Evolutionary conservation across 2,797 vertebrate genomes (phyloP), one percentile per base, ranked within the genome.

Genomic region (Bucorvus abyssinicus): DNA sequence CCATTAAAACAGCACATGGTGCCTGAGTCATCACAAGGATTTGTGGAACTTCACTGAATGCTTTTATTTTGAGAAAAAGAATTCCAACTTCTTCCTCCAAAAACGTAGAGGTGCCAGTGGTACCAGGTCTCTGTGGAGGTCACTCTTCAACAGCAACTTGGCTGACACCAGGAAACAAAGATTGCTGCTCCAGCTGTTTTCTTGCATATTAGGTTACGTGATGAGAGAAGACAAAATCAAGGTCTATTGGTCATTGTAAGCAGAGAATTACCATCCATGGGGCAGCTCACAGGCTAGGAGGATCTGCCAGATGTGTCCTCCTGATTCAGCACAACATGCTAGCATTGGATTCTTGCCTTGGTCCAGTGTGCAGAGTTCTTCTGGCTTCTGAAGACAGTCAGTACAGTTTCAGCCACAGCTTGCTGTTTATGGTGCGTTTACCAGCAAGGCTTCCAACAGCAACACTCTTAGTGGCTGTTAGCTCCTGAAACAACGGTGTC

Each of bases 391-490:
- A 40, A 80, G 36, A 12, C 24, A 29, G n/a, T 10, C 70, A 23
- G 5, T 45, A 29, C 15, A 18, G 21, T 74, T 65, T 60, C 30
- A 93, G 27, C 40, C 75, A n/a, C 45, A 74, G 19, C 3, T 65
- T 4, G 57, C 27, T 0, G 0, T 30, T 78, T 22, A 4, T 17
- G 16, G 27, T 22, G 18, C 4, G 0, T 84, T 94, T 81, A 50
- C 59, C 42, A 57, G 45, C 3, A 45, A 60, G 73, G 55, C 40
- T 77, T 75, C 30, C 4, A 47, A 11, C 1, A 88, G n/a, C 63
- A 87, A 27, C 21, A 8, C 32, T 65, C 69, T n/a, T 17, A 57
- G 7, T 34, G 57, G 24, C 69, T 83, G 24, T 4, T 10, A 60
- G 61, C 30, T 74, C 40, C 45, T 27, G 49, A 49, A 21, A 59